Percentiles rank a stretch among this genome's conserved stretches.
Conservation (phyloP, 2,888 invertebrate genomes). For the Dusona sp. region DNA sequence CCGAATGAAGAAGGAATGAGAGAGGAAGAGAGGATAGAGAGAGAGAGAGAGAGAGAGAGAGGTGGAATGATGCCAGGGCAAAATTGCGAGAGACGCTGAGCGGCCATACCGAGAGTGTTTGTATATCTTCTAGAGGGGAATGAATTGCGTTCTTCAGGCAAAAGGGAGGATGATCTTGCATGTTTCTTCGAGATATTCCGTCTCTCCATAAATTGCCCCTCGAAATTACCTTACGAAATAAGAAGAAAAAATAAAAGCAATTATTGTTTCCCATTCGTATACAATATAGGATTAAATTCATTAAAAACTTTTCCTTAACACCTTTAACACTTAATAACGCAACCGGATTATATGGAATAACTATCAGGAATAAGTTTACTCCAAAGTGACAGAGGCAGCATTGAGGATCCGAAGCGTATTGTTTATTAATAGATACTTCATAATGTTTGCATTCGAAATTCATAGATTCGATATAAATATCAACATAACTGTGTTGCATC, state of each 20-base stretch:
- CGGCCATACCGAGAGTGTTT: slow-evolving; percentile 79
- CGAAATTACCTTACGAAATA: slow-evolving; percentile 45
- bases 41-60: slow-evolving; percentile 64
- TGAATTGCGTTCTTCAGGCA: slow-evolving; percentile 62
- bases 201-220: slow-evolving; percentile 46
- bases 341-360: neutral
- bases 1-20: slow-evolving; percentile 46
- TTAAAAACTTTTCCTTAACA: neutral
- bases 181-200: slow-evolving; percentile 59
- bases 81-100: slow-evolving; percentile 60
- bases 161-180: slow-evolving; percentile 62
- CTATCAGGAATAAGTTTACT: neutral
- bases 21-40: slow-evolving; percentile 66
- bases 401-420: neutral
- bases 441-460: neutral
- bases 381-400: neutral
- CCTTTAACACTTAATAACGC: neutral
- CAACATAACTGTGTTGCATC: neutral
- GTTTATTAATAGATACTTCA: neutral
- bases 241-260: slow-evolving; percentile 26
- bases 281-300: neutral
- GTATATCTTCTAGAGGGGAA: slow-evolving; percentile 81
- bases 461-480: neutral
- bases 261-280: slow-evolving; percentile 27
- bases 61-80: slow-evolving; percentile 47